Base-by-base conservation (phyloP, 2,888 invertebrate genomes). In the Hirudinaria manillensis region DNA sequence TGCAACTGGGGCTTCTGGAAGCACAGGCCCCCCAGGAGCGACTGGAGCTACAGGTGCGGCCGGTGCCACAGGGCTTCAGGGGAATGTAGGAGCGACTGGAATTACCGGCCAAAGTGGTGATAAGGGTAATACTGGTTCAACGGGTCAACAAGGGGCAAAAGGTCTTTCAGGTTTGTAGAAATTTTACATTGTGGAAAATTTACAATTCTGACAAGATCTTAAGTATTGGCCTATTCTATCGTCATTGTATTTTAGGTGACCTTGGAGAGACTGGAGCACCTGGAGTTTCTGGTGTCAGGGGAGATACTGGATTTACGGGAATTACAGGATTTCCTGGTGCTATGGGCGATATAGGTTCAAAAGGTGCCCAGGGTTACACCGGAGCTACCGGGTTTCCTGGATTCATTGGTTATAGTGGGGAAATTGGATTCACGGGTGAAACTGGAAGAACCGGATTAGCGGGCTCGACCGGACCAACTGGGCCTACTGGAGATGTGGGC, bases 41-140 rank as follows among this genome's bases (percentile, higher is more conserved):
- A n/a, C 36, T 34, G 68, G 68, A 1, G 36, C 51, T 71, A 36
- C 51, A 1, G 71, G 51, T 71, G 68, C 70, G 34, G 16, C 74
- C 72, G 74, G 68, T 34, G 32, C 36, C 32, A 29, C 36, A 34
- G 36, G 32, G 16, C 34, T 34, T 29, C 68, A 68, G 36, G 68
- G 19, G 29, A 38, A 2, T 29, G 19, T 24, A n/a, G 73, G 72
- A 4, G 32, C 51, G 4, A 45, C 24, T n/a, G 72, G 72, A 29
- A 55, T 24, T 32, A 13, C 56, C n/a, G 73, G 73, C 21, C 24
- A 34, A 3, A 24, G 29, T 6, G 72, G 72, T 45, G 51, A 72
- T n/a, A 72, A 51, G 21, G 72, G 72, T 55, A 38, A 72, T 24
- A 72, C 32, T 51, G 72, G 72, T 29, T 55, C 53, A 27, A 34